Evolutionary conservation across 1,140 invertebrate species (phyloP), one percentile per base, ranked within the genome.

Genomic region (Chelonus insularis): DNA sequence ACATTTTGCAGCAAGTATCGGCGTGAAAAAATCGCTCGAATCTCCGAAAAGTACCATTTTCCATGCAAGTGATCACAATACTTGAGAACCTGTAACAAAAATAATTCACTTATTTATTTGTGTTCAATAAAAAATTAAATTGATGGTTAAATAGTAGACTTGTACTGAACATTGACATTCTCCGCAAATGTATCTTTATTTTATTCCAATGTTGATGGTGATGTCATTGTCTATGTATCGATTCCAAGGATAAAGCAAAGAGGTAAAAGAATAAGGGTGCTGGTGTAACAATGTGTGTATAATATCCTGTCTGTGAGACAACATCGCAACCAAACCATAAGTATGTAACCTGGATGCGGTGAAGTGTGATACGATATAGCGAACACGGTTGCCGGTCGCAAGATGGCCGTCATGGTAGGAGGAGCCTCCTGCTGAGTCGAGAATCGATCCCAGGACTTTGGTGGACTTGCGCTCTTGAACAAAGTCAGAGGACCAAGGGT

Each of bases 31-130:
- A 99, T 97, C 32, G 98, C 98, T 12, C 97, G 88, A 48, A 99
- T 95, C 83, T 99, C 97, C 56, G 93, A 95, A 83, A 99, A 99
- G 83, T 98, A 96, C 97, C 97, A 99, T 85, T 98, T 97, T 66
- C 96, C 96, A 79, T 99, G 97, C 2, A 98, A 84, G 78, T 97
- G 93, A 76, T 99, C 96, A 76, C 96, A 97, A 80, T 99, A 99
- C 72, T 95, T 94, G 60, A 99, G 80, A 21, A 97, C 92, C 93
- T 96, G 86, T 9, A 84, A 86, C 69, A 72, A 55, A 76, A 73
- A 59, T 29, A 6, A 39, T n/a, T 2, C n/a, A n/a, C n/a, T n/a
- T n/a, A n/a, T n/a, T n/a, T n/a, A n/a, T n/a, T n/a, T n/a, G n/a
- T n/a, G n/a, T n/a, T n/a, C n/a, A n/a, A n/a, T n/a, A n/a, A n/a